Percentiles rank a stretch among this genome's conserved stretches.
Evolutionary conservation across 2,888 invertebrate genomes (phyloP).

Genomic region (Clitarchus hookeri): DNA sequence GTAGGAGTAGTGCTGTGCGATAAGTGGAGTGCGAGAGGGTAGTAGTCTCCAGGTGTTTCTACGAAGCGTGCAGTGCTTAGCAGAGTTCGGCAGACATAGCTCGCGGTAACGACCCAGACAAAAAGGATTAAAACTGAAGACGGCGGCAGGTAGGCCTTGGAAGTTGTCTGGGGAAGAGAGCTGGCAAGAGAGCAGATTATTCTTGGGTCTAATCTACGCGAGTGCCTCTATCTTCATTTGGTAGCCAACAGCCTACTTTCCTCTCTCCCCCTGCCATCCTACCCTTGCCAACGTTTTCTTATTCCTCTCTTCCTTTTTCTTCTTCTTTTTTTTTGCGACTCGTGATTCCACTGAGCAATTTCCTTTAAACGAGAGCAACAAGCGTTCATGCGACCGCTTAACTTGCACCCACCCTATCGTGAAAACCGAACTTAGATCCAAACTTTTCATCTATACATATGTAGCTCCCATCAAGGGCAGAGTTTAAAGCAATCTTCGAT

Average conservation of each 20-base stretch:
- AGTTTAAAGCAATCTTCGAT: no score
- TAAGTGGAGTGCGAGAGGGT: not conserved
- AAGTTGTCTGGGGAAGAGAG: not conserved
- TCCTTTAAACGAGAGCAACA: not conserved
- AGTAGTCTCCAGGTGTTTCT: not conserved
- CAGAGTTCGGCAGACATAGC: not conserved
- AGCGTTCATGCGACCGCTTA: not conserved
- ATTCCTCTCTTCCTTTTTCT: not conserved
- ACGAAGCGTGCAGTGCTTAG: not conserved
- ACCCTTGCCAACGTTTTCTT: not conserved
- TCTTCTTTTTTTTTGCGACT: not conserved
- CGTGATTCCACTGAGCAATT: not conserved
- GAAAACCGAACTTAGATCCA: no score
- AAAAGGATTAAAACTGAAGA: slow-evolving; percentile 14
- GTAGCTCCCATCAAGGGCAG: no score
- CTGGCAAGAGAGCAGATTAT: not conserved
- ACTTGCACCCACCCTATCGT: no score
- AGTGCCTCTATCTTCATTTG: slow-evolving; percentile 14
- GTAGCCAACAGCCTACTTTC: not conserved
- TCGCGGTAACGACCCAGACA: not conserved
- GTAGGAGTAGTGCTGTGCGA: not conserved
- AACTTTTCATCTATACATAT: no score
- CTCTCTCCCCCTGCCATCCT: not conserved
- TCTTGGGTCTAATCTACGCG: slow-evolving; percentile 10
- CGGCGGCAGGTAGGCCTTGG: not conserved